A percentile compares a stretch with the other conserved stretches of the same genome.
phyloP scores from a whole-genome alignment of 2,888 invertebrate species.

The Cerceris rybyensis region DNA sequence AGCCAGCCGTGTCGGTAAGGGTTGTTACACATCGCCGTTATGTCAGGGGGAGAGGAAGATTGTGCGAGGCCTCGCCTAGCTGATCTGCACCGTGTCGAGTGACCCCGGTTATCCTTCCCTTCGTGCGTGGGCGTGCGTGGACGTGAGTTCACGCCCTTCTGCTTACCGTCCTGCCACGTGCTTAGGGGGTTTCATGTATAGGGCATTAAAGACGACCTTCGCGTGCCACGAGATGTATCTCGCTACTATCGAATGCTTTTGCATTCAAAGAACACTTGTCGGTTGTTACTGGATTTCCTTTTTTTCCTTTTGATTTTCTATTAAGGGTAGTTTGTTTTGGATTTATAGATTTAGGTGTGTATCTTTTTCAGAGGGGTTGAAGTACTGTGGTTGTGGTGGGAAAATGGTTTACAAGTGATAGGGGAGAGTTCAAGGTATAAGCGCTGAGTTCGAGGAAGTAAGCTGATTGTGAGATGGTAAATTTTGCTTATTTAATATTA shows the following conservation, averaged over 20 bases:
- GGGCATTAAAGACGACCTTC: conserved; percentile 48
- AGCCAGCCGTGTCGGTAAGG: conserved; percentile 70
- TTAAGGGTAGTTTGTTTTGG: too few relatives aligned
- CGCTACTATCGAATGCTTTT: too few relatives aligned
- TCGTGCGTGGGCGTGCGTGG: conserved; percentile 67
- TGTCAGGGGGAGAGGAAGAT: conserved; percentile 45
- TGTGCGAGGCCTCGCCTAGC: conserved; percentile 45
- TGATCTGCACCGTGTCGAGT: conserved; percentile 59
- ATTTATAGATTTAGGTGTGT: too few relatives aligned
- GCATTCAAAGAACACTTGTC: conserved; percentile 7
- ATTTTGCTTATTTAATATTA: too few relatives aligned
- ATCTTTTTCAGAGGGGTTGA: too few relatives aligned
- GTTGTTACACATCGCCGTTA: conserved; percentile 69
- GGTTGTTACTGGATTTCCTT: too few relatives aligned
- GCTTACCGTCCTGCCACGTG: conserved; percentile 34
- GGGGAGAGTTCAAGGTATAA: too few relatives aligned
- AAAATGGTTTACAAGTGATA: too few relatives aligned
- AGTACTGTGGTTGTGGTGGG: too few relatives aligned
- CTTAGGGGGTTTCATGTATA: conserved; percentile 37
- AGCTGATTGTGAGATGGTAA: too few relatives aligned
- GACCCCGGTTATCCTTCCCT: conserved; percentile 73
- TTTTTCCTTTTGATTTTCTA: too few relatives aligned
- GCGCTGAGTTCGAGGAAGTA: too few relatives aligned
- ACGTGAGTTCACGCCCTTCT: conserved; percentile 62
- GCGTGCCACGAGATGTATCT: neutral